Percentiles rank a stretch among this genome's conserved stretches.
Evolutionary conservation across 2,113 vertebrate species (phyloP).

Genomic region (Cisticola juncidis): DNA sequence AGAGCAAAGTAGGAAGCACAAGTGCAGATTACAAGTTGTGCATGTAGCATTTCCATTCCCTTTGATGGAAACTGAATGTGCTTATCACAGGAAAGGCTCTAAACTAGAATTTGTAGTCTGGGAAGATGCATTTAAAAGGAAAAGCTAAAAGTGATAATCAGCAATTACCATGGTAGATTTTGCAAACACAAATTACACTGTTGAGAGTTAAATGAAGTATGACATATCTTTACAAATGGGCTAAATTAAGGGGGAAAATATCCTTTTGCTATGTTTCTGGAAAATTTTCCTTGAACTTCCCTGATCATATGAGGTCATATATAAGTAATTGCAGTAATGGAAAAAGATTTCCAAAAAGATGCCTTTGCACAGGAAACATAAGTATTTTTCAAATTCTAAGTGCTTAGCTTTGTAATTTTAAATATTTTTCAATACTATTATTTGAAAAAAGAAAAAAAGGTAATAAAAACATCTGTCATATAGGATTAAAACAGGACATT

Average conservation of each 20-base stretch:
- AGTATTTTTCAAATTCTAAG: background rate
- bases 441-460: background rate
- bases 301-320: background rate
- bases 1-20: background rate
- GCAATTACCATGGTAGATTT: background rate
- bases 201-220: background rate
- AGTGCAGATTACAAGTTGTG: background rate
- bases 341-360: background rate
- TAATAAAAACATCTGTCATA: background rate
- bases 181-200: background rate
- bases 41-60: background rate
- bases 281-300: background rate
- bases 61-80: conserved; percentile 11
- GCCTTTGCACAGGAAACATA: background rate
- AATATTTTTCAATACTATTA: background rate
- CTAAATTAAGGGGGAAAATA: background rate
- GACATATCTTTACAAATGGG: background rate
- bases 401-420: background rate
- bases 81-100: background rate
- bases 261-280: background rate
- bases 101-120: background rate
- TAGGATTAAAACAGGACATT: background rate
- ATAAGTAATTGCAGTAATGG: background rate
- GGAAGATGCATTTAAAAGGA: background rate
- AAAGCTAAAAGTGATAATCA: background rate